phyloP scores from a whole-genome alignment of 2,113 vertebrate species.

The Tursiops truncatus region DNA sequence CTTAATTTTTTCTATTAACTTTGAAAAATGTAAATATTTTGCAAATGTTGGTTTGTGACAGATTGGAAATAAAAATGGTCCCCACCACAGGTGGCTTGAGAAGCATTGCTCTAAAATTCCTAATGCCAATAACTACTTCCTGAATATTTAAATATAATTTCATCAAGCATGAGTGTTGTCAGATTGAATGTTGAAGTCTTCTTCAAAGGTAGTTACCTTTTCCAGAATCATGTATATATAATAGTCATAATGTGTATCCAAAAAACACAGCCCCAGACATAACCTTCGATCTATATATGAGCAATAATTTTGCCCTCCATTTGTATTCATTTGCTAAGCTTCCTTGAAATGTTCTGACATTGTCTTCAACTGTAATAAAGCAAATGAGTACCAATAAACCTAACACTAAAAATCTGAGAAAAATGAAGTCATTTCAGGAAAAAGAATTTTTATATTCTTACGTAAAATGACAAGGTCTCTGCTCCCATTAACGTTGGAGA shows the following conservation, averaged over 20 bases:
- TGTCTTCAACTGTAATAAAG: not conserved
- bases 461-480: not conserved
- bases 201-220: not conserved
- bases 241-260: not conserved
- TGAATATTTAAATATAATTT: not conserved
- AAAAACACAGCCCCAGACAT: not conserved
- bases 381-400: not conserved
- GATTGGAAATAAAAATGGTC: not conserved
- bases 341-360: not conserved
- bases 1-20: not conserved
- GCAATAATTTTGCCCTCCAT: not conserved
- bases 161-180: not conserved
- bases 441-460: not conserved
- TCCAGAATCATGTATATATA: not conserved
- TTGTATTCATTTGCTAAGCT: not conserved
- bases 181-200: not conserved
- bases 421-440: not conserved
- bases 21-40: not conserved
- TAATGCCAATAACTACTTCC: not conserved
- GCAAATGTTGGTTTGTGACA: not conserved
- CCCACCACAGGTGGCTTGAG: not conserved
- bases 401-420: not conserved
- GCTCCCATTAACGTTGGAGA: not conserved
- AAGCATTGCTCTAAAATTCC: not conserved
- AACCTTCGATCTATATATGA: not conserved